Evolutionary conservation across 2,797 vertebrate species (phyloP).

Genomic region (Myotis findleyi): DNA sequence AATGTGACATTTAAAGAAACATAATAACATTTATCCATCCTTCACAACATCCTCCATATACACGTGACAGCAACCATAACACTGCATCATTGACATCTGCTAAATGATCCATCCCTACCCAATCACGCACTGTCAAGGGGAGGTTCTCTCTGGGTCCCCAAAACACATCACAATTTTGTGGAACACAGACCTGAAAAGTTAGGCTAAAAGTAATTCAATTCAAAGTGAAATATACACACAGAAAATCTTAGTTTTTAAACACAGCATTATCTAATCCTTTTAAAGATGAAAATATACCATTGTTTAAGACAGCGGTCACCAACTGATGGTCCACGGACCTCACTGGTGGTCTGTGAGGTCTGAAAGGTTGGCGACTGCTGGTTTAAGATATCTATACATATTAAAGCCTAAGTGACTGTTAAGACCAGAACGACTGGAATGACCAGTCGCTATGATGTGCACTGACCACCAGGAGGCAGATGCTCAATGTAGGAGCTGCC

Average conservation of each 20-base stretch:
- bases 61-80: not conserved
- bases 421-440: too few relatives aligned
- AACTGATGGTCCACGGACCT: too few relatives aligned
- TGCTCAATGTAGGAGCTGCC: too few relatives aligned
- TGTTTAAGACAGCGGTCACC: not conserved
- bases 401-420: too few relatives aligned
- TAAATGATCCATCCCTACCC: not conserved
- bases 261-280: not conserved
- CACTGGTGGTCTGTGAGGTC: too few relatives aligned
- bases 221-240: not conserved
- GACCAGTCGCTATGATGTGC: too few relatives aligned
- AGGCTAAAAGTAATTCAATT: not conserved
- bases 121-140: not conserved
- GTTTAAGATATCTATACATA: too few relatives aligned
- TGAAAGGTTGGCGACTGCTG: too few relatives aligned
- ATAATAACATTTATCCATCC: not conserved
- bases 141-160: not conserved
- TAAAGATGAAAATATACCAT: not conserved
- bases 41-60: not conserved
- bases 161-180: not conserved
- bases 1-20: not conserved
- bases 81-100: not conserved
- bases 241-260: not conserved
- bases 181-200: not conserved
- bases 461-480: too few relatives aligned